phyloP scores from a whole-genome alignment of 1,140 invertebrate species.

The Trachymyrmex cornetzi region DNA sequence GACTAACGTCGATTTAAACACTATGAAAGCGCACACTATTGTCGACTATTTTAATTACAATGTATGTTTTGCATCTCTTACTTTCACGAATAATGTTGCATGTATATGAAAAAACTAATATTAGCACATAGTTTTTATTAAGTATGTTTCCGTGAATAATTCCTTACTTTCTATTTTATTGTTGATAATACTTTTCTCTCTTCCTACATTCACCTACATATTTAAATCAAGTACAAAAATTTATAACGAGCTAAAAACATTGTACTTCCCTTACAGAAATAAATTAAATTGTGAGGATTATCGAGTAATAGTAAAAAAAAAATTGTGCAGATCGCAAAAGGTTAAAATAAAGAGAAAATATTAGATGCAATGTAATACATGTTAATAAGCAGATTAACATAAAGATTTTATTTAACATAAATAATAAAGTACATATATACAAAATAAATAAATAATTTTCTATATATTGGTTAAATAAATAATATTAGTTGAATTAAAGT shows the following conservation, averaged over 20 bases:
- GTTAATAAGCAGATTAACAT: slow-evolving; percentile 21
- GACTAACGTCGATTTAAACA: not conserved
- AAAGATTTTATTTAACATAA: slow-evolving; percentile 52
- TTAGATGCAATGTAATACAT: slow-evolving; percentile 42
- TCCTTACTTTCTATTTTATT: slow-evolving; percentile 1
- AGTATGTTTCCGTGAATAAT: not conserved
- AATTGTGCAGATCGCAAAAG: slow-evolving; percentile 57
- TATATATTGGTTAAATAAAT: slow-evolving; percentile 18
- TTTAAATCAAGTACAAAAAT: not conserved
- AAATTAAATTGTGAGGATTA: slow-evolving; percentile 33
- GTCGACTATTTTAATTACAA: not conserved
- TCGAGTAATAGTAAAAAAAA: slow-evolving; percentile 63
- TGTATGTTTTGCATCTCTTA: slow-evolving; percentile 6
- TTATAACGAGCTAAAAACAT: slow-evolving; percentile 42
- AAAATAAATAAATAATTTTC: slow-evolving; percentile 41
- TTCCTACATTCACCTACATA: not conserved
- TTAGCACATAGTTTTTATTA: slow-evolving; percentile 26
- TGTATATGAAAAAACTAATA: not conserved
- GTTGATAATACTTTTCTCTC: not conserved
- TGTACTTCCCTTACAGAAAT: not conserved
- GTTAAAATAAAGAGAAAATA: slow-evolving; percentile 58
- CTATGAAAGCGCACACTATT: not conserved
- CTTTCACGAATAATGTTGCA: not conserved
- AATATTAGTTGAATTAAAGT: slow-evolving; percentile 40
- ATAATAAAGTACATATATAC: slow-evolving; percentile 22